These are phyloP conservation scores for Cenopis cana DNA, from an alignment of 2,888 invertebrate species.

Conservation along the genomic window DNA sequence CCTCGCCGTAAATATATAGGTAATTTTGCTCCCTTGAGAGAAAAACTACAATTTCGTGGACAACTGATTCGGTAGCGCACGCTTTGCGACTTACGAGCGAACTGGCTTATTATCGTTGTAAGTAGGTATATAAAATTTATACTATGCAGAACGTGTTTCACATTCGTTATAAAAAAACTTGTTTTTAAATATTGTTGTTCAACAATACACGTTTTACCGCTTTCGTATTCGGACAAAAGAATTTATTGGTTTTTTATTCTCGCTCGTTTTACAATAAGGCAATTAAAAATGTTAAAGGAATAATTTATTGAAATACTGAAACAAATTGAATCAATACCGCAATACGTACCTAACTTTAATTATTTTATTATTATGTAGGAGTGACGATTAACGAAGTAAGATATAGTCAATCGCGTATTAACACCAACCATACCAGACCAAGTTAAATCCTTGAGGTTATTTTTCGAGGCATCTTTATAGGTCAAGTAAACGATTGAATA, in stretches of 20 bases:
- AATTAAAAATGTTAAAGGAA: background rate
- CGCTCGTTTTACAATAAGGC: constrained; percentile 7
- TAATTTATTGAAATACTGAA: background rate
- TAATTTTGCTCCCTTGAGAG: no score
- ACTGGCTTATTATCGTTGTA: constrained; percentile 66
- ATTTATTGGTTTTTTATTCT: constrained; percentile 18
- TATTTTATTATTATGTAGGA: constrained; percentile 29
- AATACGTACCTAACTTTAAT: constrained; percentile 13
- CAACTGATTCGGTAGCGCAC: constrained; percentile 63
- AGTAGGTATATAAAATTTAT: no score
- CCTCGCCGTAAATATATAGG: no score
- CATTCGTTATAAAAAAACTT: constrained; percentile 44
- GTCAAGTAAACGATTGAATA: constrained; percentile 60
- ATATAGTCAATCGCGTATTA: constrained; percentile 3
- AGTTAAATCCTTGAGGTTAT: constrained; percentile 54
- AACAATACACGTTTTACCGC: constrained; percentile 38
- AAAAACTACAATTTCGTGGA: background rate
- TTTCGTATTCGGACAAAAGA: constrained; percentile 34
- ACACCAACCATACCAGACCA: constrained; percentile 41
- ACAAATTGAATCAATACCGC: constrained; percentile 10
- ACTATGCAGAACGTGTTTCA: constrained; percentile 46
- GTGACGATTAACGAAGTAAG: constrained; percentile 23
- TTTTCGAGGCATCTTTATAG: constrained; percentile 60
- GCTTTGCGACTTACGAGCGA: no score
- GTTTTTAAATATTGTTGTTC: constrained; percentile 41